These are phyloP conservation scores for Aselliscus stoliczkanus DNA, from an alignment of 2,797 vertebrate genomes.

Conservation along the genomic window DNA sequence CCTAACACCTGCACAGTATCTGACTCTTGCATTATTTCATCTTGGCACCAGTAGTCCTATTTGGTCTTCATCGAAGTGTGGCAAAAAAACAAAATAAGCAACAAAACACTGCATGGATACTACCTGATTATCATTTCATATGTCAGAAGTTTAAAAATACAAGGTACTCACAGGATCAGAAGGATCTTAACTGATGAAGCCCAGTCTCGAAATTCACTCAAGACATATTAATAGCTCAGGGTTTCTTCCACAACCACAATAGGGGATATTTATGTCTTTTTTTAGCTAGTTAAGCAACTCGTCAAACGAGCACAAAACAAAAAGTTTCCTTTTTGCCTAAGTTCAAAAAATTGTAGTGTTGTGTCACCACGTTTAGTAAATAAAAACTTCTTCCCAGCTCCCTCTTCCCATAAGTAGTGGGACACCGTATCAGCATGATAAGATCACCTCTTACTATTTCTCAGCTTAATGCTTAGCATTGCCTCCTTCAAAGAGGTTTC, in stretches of 20 bases:
- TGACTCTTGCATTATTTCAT: background rate
- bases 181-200: background rate
- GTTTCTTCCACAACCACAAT: background rate
- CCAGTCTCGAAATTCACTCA: background rate
- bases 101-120: background rate
- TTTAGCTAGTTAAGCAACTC: background rate
- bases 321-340: background rate
- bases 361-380: background rate
- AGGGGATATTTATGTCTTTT: background rate
- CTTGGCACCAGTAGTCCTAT: background rate
- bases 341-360: background rate
- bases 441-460: background rate
- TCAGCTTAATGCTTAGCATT: background rate
- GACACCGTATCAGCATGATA: background rate
- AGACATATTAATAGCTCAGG: background rate
- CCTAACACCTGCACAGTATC: background rate
- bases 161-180: background rate
- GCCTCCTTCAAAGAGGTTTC: background rate
- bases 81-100: conserved; percentile 12
- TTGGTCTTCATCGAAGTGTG: background rate
- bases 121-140: background rate
- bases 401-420: background rate
- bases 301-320: background rate
- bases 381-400: background rate
- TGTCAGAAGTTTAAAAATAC: background rate